phyloP scores from a whole-genome alignment of 2,797 vertebrate genomes.

The Argentina silus region DNA sequence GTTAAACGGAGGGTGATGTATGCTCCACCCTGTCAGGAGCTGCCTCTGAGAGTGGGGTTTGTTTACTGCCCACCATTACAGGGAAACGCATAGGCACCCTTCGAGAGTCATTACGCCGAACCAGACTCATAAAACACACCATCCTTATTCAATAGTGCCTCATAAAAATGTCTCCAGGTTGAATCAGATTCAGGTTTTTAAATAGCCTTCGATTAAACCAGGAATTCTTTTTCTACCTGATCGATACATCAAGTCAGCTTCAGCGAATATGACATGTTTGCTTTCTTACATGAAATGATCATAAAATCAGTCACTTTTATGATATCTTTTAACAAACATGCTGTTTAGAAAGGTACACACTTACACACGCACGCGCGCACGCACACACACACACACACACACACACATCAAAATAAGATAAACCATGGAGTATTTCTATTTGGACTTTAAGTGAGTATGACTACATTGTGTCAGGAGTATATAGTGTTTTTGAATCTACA shows the following conservation, averaged over 20 bases:
- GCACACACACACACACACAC: neutral
- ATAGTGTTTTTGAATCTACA: too few relatives aligned
- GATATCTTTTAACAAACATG: too few relatives aligned
- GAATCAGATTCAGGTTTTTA: too few relatives aligned
- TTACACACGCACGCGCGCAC: neutral
- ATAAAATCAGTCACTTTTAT: neutral
- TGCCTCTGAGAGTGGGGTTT: constrained; percentile 26
- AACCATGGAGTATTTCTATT: too few relatives aligned
- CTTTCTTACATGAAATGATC: neutral
- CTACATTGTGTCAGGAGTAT: too few relatives aligned
- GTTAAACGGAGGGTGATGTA: constrained; percentile 45
- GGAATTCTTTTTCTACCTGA: neutral
- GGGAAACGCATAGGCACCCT: constrained; percentile 23
- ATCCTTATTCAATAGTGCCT: too few relatives aligned
- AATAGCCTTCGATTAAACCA: constrained; percentile 26
- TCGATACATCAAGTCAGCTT: neutral
- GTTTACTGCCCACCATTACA: constrained; percentile 53
- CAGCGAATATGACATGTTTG: neutral
- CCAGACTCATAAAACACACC: constrained; percentile 43
- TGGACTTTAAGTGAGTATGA: too few relatives aligned
- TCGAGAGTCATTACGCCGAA: constrained; percentile 22
- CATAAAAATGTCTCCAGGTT: too few relatives aligned
- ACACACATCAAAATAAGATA: neutral
- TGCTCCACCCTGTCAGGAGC: constrained; percentile 35
- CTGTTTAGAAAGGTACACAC: too few relatives aligned